phyloP scores from a whole-genome alignment of 2,797 vertebrate genomes.

The Podargus strigoides region DNA sequence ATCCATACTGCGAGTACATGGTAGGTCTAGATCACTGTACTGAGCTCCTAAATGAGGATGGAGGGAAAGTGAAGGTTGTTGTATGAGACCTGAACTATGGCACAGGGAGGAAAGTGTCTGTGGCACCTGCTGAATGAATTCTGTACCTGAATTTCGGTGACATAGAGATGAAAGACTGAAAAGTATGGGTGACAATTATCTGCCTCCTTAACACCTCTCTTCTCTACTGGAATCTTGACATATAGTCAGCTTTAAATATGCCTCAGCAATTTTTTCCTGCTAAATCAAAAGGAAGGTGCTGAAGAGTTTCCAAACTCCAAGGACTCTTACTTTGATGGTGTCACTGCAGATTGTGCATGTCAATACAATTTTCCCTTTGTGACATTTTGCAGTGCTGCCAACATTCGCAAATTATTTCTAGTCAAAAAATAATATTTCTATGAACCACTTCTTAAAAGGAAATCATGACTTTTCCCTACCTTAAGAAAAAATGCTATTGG shows the following conservation, averaged over 20 bases:
- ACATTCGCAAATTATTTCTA: neutral
- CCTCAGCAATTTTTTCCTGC: neutral
- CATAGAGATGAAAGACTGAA: neutral
- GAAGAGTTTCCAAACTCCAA: neutral
- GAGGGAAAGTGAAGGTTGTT: neutral
- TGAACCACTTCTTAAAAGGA: neutral
- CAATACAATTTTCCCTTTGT: fast-evolving
- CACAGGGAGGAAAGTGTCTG: neutral
- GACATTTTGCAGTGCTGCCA: neutral
- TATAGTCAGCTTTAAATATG: neutral
- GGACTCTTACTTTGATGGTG: neutral
- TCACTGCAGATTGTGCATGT: neutral
- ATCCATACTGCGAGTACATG: neutral
- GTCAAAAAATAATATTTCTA: neutral
- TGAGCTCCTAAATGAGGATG: neutral
- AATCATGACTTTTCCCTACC: neutral
- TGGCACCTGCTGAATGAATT: neutral
- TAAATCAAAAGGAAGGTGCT: neutral
- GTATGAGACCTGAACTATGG: neutral
- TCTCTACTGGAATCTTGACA: neutral
- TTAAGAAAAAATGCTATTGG: neutral
- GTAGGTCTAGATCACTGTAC: neutral
- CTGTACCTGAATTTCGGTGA: neutral
- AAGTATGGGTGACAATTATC: neutral
- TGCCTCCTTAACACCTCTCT: neutral